Conservation (phyloP, 2,888 invertebrate species). For the Dexiosoma caninum region DNA sequence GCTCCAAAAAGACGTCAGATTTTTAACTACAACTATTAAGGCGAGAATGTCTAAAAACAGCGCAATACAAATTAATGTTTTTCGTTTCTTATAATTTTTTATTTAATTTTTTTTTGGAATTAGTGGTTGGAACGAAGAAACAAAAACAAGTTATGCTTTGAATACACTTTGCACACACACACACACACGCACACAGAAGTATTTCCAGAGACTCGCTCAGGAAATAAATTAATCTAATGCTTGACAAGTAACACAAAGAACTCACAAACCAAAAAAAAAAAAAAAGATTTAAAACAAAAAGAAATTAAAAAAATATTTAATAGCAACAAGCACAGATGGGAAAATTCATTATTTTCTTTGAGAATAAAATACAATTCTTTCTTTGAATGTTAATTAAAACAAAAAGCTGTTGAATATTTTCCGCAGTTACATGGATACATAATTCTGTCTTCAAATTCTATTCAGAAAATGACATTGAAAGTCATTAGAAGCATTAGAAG, state of each 20-base stretch:
- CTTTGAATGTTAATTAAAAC: too few relatives aligned
- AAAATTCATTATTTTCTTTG: neutral
- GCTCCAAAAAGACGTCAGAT: slow-evolving; percentile 50
- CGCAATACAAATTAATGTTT: slow-evolving; percentile 33
- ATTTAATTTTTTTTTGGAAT: neutral
- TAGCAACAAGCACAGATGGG: neutral
- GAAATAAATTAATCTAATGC: slow-evolving; percentile 55
- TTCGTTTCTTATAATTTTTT: too few relatives aligned
- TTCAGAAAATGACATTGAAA: too few relatives aligned
- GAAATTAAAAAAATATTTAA: neutral
- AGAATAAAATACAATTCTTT: too few relatives aligned
- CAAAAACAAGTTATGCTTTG: neutral
- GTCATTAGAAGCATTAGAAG: too few relatives aligned
- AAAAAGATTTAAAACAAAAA: slow-evolving; percentile 32
- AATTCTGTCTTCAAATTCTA: too few relatives aligned
- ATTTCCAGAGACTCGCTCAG: slow-evolving; percentile 48
- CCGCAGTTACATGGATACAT: too few relatives aligned
- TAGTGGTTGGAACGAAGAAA: slow-evolving; percentile 27
- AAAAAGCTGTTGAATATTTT: too few relatives aligned
- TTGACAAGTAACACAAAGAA: slow-evolving; percentile 30
- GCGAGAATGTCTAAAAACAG: slow-evolving; percentile 26
- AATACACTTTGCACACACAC: neutral
- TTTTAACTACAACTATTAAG: slow-evolving; percentile 3
- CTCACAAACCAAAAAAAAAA: slow-evolving; percentile 1
- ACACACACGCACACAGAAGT: slow-evolving; percentile 9